Evolutionary conservation across 2,888 invertebrate species (phyloP).

Genomic region (Caenorhabditis sp.): DNA sequence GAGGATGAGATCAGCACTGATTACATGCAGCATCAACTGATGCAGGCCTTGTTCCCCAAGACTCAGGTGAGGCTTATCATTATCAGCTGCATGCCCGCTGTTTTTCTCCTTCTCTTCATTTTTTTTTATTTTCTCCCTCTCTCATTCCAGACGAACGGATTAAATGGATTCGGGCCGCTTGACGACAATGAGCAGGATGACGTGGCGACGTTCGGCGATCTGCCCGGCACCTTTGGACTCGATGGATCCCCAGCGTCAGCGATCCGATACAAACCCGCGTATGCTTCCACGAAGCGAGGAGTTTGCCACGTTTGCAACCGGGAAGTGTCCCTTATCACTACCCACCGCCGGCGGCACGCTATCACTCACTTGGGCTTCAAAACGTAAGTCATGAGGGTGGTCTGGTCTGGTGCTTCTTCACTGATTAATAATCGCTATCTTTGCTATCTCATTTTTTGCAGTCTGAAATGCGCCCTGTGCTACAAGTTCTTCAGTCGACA

Average conservation of each 20-base stretch:
- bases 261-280: slow-evolving; percentile 53
- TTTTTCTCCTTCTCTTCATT: too few species aligned
- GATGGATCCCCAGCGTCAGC: slow-evolving; percentile 44
- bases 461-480: slow-evolving; percentile 56
- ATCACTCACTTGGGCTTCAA: slow-evolving; percentile 66
- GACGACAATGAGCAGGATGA: background rate
- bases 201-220: background rate
- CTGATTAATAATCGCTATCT: too few species aligned
- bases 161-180: slow-evolving; percentile 25
- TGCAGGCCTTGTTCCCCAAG: slow-evolving; percentile 52
- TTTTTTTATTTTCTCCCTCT: too few species aligned
- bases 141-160: slow-evolving; percentile 22
- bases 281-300: slow-evolving; percentile 61
- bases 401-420: too few species aligned
- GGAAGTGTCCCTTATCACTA: slow-evolving; percentile 64
- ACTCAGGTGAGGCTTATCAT: slow-evolving; percentile 12
- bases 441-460: slow-evolving; percentile 15
- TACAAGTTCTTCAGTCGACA: slow-evolving; percentile 64
- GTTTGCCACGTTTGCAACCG: slow-evolving; percentile 65
- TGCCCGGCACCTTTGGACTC: slow-evolving; percentile 8
- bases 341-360: slow-evolving; percentile 60
- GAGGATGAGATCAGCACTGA: slow-evolving; percentile 46
- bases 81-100: background rate
- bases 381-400: slow-evolving; percentile 25
- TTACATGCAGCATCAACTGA: slow-evolving; percentile 46